Conservation (phyloP, 2,113 vertebrate genomes). For the Callospermophilus lateralis region DNA sequence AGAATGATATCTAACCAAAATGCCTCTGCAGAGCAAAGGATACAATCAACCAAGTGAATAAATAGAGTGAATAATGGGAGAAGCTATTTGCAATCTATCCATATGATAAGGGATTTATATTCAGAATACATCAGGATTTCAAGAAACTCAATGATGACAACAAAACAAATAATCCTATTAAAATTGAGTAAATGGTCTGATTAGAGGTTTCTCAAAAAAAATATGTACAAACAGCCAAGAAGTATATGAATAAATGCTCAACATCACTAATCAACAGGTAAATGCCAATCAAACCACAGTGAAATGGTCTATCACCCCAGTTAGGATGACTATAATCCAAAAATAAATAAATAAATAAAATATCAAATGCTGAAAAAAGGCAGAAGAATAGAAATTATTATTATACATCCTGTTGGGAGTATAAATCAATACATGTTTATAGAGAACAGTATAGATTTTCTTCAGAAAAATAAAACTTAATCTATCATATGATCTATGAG, state of each 20-base stretch:
- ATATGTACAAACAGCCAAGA: not conserved
- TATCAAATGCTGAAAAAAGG: not conserved
- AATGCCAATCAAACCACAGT: not conserved
- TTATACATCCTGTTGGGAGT: not conserved
- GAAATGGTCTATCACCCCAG: too few species aligned
- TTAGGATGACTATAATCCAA: not conserved
- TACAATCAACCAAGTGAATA: not conserved
- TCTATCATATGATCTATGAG: not conserved
- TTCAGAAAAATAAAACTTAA: not conserved
- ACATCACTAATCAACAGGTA: not conserved
- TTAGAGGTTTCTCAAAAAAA: not conserved
- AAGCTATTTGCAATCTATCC: not conserved
- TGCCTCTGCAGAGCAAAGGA: not conserved
- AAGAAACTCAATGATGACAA: not conserved
- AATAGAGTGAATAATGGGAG: not conserved
- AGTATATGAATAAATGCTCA: not conserved
- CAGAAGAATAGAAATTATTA: not conserved
- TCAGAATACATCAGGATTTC: not conserved
- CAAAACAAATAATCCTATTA: not conserved
- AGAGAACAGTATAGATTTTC: too few species aligned
- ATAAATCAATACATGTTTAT: too few species aligned
- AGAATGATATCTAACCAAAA: not conserved
- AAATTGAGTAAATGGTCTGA: not conserved
- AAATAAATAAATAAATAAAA: too few species aligned
- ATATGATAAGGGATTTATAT: not conserved